phyloP scores from a whole-genome alignment of 2,888 invertebrate genomes.

The Papilio elwesi region DNA sequence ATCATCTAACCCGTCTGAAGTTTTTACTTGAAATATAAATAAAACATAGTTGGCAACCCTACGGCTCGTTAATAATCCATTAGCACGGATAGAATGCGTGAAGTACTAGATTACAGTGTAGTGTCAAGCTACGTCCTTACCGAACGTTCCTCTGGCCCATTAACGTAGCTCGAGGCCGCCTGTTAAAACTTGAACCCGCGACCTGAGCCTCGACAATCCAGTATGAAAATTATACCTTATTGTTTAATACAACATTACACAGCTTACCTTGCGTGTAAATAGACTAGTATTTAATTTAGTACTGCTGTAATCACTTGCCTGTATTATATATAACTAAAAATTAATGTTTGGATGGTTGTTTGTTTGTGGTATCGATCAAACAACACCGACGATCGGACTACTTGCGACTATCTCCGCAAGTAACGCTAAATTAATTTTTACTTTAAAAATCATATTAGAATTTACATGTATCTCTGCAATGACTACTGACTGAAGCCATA shows the following conservation, averaged over 20 bases:
- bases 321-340: too few relatives aligned
- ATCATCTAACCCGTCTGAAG: too few relatives aligned
- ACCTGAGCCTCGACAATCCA: constrained; percentile 16
- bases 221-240: constrained; percentile 9
- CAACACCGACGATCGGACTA: too few relatives aligned
- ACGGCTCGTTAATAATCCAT: background rate
- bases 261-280: background rate
- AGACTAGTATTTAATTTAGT: constrained; percentile 5
- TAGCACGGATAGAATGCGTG: background rate
- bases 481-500: too few relatives aligned
- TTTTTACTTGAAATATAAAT: background rate
- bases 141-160: background rate
- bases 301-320: background rate
- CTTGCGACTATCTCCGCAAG: too few relatives aligned
- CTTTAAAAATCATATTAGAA: too few relatives aligned
- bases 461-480: too few relatives aligned
- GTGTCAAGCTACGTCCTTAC: background rate
- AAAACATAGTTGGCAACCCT: background rate
- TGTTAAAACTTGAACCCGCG: constrained; percentile 27
- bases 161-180: background rate
- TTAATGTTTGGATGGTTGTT: too few relatives aligned
- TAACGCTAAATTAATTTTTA: too few relatives aligned
- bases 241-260: background rate
- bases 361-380: too few relatives aligned
- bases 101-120: constrained; percentile 2